phyloP scores from a whole-genome alignment of 2,113 vertebrate genomes.

The Rhea pennata region DNA sequence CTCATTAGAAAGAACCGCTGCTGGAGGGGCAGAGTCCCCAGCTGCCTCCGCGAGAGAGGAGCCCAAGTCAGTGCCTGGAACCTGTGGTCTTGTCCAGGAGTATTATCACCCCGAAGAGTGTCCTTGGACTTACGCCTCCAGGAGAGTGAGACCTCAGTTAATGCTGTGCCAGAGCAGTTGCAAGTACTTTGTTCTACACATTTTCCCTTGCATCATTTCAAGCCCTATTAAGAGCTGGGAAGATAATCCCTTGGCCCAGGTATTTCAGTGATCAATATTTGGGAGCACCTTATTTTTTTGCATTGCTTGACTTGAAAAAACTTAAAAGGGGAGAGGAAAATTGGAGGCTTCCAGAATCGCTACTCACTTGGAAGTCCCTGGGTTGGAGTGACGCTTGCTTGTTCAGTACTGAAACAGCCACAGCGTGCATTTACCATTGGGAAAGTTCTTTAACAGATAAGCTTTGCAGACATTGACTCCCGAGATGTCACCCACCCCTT shows the following conservation, averaged over 20 bases:
- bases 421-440: not conserved
- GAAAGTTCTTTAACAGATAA: not conserved
- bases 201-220: slow-evolving; percentile 10
- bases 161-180: not conserved
- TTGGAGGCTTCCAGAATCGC: not conserved
- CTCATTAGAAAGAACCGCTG: not conserved
- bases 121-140: not conserved
- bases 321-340: not conserved
- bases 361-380: not conserved
- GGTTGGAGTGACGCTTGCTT: not conserved
- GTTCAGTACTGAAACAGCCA: not conserved
- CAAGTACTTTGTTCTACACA: accelerated
- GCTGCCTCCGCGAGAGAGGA: not conserved
- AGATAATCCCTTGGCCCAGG: not conserved
- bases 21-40: not conserved
- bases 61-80: not conserved
- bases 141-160: not conserved
- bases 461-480: not conserved
- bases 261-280: not conserved
- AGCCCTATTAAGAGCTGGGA: not conserved
- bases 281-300: not conserved
- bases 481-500: not conserved
- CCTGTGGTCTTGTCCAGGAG: not conserved
- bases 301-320: not conserved
- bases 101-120: slow-evolving; percentile 20